Conservation (phyloP, 1,140 invertebrate genomes). For the Brachionus asplanchnoidis region DNA sequence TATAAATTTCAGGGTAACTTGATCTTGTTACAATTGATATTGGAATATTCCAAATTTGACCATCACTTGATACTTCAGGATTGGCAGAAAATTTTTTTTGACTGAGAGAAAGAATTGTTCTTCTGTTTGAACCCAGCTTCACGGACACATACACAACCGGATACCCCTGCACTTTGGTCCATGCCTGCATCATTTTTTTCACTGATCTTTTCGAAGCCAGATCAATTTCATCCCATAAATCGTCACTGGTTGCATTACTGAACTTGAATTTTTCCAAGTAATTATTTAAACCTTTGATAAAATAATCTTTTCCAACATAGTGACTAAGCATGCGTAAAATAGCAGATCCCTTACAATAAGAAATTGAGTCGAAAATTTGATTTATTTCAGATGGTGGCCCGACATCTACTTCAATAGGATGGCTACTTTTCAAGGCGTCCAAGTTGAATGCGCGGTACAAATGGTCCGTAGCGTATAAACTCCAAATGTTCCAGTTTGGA, state of each 20-base stretch:
- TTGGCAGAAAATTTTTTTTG: not conserved
- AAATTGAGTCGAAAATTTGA: conserved; percentile 59
- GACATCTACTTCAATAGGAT: conserved; percentile 58
- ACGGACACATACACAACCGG: conserved; percentile 60
- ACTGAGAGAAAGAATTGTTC: not conserved
- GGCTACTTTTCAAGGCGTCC: conserved; percentile 56
- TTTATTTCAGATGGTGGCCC: conserved; percentile 55
- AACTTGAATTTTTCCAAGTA: conserved; percentile 85
- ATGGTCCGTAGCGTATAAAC: conserved; percentile 54
- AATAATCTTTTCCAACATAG: conserved; percentile 83
- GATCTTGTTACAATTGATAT: not conserved
- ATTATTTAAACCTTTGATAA: conserved; percentile 83
- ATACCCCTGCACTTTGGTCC: conserved; percentile 75
- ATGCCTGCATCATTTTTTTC: conserved; percentile 81
- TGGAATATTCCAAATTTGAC: conserved; percentile 74
- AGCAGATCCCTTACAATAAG: conserved; percentile 63
- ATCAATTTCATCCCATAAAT: conserved; percentile 84
- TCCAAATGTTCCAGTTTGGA: conserved; percentile 61
- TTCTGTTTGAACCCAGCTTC: conserved; percentile 56
- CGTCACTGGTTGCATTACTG: conserved; percentile 83
- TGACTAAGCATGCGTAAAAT: conserved; percentile 92
- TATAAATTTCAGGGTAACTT: not conserved
- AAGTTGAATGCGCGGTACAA: conserved; percentile 52
- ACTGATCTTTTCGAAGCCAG: conserved; percentile 84
- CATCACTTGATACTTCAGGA: conserved; percentile 42